Evolutionary conservation across 53 echinoderm and acorn worm genomes (phyloP), one percentile per base, ranked within the genome.

Genomic region (Pentamera pediparva): DNA sequence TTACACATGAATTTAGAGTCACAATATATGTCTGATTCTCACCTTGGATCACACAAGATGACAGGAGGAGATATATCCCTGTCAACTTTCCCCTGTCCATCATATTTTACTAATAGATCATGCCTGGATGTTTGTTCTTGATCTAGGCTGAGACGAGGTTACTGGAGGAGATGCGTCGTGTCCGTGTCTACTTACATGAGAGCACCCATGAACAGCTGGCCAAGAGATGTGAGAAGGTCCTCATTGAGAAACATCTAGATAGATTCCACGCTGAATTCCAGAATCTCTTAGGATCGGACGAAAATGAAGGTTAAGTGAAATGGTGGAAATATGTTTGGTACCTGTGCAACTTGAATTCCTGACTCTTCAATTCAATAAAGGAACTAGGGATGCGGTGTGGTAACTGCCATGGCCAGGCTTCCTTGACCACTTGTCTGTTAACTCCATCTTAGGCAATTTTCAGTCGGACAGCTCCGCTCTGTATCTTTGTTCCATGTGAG

Each of bases 211-310:
- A 90, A 47, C 88, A 91, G 60, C 82, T 88, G 13, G 96, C 91
- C 37, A 90, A 91, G 64, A 76, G 85, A 53, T 95, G 96, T 80
- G 96, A 95, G 74, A 78, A 85, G 59, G 96, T 95, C 53, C 91
- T 95, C 54, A 95, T 95, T 39, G 91, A 91, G 85, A 95, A 95
- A 69, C 91, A 95, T 70, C 86, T 95, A 43, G 91, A 94, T 20
- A 88, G 90, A 85, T 95, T 95, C 83, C 91, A 91, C 59, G 84
- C 96, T 21, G 96, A 95, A 74, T 91, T 91, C 78, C 91, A 95
- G 74, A 95, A 95, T 78, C 74, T 95, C 57, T 75, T 95, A 76
- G 96, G 91, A 77, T 85, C 92, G 22, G 91, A 95, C 61, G 91
- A 95, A 70, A 95, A 91, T 58, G 91, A 95, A 79, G 96, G 91